Evolutionary conservation across 2,113 vertebrate genomes (phyloP), one percentile per base, ranked within the genome.

Genomic region (Oreochromis spilurus): DNA sequence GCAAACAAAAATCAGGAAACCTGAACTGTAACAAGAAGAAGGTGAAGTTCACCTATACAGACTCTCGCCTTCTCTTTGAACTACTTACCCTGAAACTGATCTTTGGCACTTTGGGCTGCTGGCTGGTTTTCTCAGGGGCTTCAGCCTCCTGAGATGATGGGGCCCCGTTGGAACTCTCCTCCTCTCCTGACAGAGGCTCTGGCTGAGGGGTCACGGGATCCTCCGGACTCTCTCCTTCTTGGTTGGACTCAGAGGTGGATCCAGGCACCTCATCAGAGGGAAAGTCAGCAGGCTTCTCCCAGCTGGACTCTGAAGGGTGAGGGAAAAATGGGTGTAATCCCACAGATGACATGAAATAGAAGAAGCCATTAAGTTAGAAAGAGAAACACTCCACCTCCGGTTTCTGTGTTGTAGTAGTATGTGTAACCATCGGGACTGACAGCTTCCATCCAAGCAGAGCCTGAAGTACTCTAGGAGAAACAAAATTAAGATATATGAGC

Each of bases 391-490:
- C 90, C 91, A 99, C 99, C 98, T 95, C 97, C 97, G 13, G 97
- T 99, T 85, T 97, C 93, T 82, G 96, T 95, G 95, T 99, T 99
- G 91, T 98, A 99, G 91, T 98, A 99, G 91, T 99, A 99, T 3
- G 93, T 96, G 75, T 96, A 96, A 36, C 99, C 99, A 83, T 99
- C 98, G 87, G 98, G 97, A 91, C 96, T 98, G 86, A 97, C 55
- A 6, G 97, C 97, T 95, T 98, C 98, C 82, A 97, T 94, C 99
- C 99, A 99, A 19, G 91, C 53, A 87, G 92, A 60, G 10, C 19
- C 87, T 29, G 92, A 88, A 6, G 88, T 54, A 21, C 54, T 87
- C 95, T 96, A 60, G 78, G 21, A 82, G 4, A 85, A 54, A 83
- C 50, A 81, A 21, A 9, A 45, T 79, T 9, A 34, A 65, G 1